These are phyloP conservation scores for Terebella lapidaria DNA, from an alignment of 2,888 invertebrate genomes.

Conservation along the genomic window DNA sequence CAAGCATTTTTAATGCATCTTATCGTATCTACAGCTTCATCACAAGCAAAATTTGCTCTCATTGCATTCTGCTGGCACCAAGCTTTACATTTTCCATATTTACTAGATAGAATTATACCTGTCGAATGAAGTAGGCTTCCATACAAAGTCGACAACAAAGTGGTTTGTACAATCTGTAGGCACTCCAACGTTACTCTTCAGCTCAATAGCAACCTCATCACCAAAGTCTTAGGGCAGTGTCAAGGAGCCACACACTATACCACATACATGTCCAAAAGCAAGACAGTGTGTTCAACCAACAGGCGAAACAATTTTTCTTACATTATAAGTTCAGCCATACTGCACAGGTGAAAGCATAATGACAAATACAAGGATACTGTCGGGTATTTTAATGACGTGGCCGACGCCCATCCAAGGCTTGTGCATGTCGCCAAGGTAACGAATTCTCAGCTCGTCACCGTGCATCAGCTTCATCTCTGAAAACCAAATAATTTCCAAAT, in stretches of 20 bases:
- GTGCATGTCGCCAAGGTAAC: constrained; percentile 84
- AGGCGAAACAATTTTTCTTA: no score
- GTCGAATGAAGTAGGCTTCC: constrained; percentile 98
- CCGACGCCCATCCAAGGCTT: constrained; percentile 97
- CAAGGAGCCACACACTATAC: neutral
- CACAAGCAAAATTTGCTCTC: no score
- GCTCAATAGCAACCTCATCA: constrained; percentile 94
- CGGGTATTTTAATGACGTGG: constrained; percentile 77
- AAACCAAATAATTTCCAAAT: no score
- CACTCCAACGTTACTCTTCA: constrained; percentile 85
- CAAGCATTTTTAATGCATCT: no score
- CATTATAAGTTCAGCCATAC: no score
- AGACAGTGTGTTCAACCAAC: no score
- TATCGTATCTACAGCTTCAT: no score
- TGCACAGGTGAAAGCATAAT: no score
- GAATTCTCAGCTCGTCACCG: constrained; percentile 90
- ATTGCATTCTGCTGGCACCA: no score
- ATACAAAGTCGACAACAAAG: constrained; percentile 97
- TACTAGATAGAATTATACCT: no score
- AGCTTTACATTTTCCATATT: no score
- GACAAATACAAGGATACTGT: constrained; percentile 52
- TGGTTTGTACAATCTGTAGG: constrained; percentile 91
- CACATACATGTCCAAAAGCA: no score
- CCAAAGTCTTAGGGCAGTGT: constrained; percentile 68
- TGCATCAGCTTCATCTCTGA: constrained; percentile 97